Evolutionary conservation across 2,113 vertebrate species (phyloP).

Genomic region (Gallinago media): DNA sequence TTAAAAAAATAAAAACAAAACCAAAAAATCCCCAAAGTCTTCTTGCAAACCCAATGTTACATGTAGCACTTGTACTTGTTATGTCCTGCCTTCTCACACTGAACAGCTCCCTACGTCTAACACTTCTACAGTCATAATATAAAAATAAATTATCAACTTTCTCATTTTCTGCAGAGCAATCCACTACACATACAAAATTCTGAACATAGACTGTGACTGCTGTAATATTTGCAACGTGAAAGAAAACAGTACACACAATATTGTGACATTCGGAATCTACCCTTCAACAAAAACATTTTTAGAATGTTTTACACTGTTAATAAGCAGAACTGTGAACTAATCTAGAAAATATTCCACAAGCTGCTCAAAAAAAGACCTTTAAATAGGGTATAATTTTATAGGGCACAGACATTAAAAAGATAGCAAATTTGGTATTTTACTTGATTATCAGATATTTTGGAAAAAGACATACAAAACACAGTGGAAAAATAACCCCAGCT

Average conservation of each 20-base stretch:
- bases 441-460: background rate
- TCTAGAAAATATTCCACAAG: background rate
- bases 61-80: background rate
- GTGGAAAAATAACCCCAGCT: background rate
- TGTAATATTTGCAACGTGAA: background rate
- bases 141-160: background rate
- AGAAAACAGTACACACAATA: background rate
- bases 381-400: background rate
- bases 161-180: conserved; percentile 1
- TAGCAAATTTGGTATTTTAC: background rate
- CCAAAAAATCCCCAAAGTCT: background rate
- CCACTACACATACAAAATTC: background rate
- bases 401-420: background rate
- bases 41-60: background rate
- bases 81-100: background rate
- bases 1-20: background rate
- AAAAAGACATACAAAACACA: background rate
- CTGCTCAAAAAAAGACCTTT: background rate
- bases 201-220: background rate
- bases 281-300: background rate
- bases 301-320: background rate
- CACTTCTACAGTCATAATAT: background rate
- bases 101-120: background rate
- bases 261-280: background rate
- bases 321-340: background rate